Base-by-base conservation (phyloP, 2,888 invertebrate genomes). In the Cephus pulcher region DNA sequence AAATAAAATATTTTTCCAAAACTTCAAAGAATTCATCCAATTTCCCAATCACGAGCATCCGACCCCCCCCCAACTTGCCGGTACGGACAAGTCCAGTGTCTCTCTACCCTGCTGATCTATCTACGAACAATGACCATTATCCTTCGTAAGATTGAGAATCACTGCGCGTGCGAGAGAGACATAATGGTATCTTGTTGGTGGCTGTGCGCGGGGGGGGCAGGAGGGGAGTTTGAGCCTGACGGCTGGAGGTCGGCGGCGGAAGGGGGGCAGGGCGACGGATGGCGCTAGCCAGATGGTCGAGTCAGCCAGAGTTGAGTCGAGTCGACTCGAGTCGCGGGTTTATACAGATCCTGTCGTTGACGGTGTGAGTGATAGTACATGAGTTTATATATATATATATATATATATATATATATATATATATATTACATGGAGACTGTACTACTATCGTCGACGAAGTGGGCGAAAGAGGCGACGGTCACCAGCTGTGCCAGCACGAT, bases 401-500 rank as follows among this genome's bases (percentile, higher is more conserved):
- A 40, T 40, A 40, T 40, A 40, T 56, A 56, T 56, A 23, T 23
- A 9, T 56, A 12, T 40, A 40, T 40, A 40, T 40, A 40, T 56
- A 56, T 56, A 23, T 23, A 9, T 56, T 56, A 56, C 56, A 56
- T 6, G 23, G 32, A 32, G 33, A 34, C 71, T 34, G 71, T 71
- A 34, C 33, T 12, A 32, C n/a, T 71, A 71, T 34, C 71, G 32
- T 32, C 81, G 81, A 82, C 80, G 82, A 80, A 83, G 82, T 82
- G 81, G 82, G 80, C 82, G 82, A 84, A 80, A 76, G 80, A 83
- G 84, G 81, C 84, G 84, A 84, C 86, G 84, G 84, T 85, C 84
- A 84, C 86, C 86, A 85, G 85, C 86, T 86, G 86, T 84, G 86
- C 84, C 83, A 81, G 80, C 82, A 82, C 82, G 81, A 81, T 82